Evolutionary conservation across 1,140 invertebrate species (phyloP).

Genomic region (Drosophila triauraria): DNA sequence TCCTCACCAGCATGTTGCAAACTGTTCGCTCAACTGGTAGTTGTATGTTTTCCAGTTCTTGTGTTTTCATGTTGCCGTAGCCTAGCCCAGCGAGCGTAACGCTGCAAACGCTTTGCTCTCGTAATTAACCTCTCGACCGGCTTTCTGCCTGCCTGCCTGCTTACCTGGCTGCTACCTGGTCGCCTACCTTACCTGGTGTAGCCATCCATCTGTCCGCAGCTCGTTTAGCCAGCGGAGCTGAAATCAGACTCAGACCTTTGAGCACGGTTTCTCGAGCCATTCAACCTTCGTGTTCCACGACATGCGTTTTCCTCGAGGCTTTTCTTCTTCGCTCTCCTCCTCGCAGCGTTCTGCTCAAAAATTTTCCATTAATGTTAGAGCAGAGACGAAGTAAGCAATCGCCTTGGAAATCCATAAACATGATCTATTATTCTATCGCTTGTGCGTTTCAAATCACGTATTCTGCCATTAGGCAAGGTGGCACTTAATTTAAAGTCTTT

Average conservation of each 20-base stretch:
- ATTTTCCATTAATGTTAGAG: constrained; percentile 31
- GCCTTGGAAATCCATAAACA: constrained; percentile 25
- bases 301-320: constrained; percentile 32
- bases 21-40: constrained; percentile 54
- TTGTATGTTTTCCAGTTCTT: constrained; percentile 36
- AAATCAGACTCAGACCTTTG: constrained; percentile 52
- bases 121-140: constrained; percentile 82
- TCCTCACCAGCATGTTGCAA: constrained; percentile 25
- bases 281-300: constrained; percentile 54
- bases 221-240: constrained; percentile 51
- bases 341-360: constrained; percentile 15
- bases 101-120: constrained; percentile 76
- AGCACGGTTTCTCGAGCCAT: constrained; percentile 31
- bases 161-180: constrained; percentile 21
- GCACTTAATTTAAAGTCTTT: constrained; percentile 30
- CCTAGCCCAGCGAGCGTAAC: constrained; percentile 71
- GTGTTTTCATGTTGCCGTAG: constrained; percentile 28
- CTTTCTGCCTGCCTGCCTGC: constrained; percentile 66
- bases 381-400: constrained; percentile 4
- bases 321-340: constrained; percentile 23
- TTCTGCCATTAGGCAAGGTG: constrained; percentile 1
- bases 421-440: constrained; percentile 27
- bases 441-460: neutral
- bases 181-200: constrained; percentile 17
- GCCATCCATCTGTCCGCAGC: constrained; percentile 33